These are phyloP conservation scores for Takifugu flavidus DNA, from an alignment of 2,113 vertebrate genomes.

Conservation along the genomic window DNA sequence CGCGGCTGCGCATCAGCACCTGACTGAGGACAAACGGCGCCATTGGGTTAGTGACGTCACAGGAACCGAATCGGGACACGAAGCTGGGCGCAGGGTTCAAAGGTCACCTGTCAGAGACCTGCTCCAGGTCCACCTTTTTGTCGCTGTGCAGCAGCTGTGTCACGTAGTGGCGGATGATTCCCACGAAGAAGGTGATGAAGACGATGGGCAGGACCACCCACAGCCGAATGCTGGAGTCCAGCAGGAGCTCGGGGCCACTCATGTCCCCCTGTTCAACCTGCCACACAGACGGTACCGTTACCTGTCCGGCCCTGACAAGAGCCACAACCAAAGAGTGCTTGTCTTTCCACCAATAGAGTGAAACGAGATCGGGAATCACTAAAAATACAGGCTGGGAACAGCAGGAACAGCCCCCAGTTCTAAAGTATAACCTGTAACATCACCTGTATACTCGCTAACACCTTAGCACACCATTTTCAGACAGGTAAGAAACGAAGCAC, in stretches of 20 bases:
- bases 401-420: too few relatives aligned
- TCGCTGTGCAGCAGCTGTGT: slow-evolving; percentile 78
- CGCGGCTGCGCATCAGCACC: slow-evolving; percentile 79
- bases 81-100: not conserved
- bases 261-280: slow-evolving; percentile 47
- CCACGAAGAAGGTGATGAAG: slow-evolving; percentile 79
- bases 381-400: not conserved
- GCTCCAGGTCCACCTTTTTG: slow-evolving; percentile 75
- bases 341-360: too few relatives aligned
- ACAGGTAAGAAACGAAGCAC: not conserved
- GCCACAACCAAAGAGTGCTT: too few relatives aligned
- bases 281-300: too few relatives aligned
- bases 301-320: too few relatives aligned
- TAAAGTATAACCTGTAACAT: too few relatives aligned
- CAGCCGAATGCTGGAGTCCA: slow-evolving; percentile 81
- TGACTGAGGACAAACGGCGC: slow-evolving; percentile 64
- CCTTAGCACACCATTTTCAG: not conserved
- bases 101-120: slow-evolving; percentile 78
- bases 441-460: not conserved
- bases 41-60: not conserved
- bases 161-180: slow-evolving; percentile 80
- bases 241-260: slow-evolving; percentile 77
- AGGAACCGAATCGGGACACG: not conserved
- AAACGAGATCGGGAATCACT: too few relatives aligned
- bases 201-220: slow-evolving; percentile 85